phyloP scores from a whole-genome alignment of 1,140 invertebrate species.

The Zaprionus nigranus region DNA sequence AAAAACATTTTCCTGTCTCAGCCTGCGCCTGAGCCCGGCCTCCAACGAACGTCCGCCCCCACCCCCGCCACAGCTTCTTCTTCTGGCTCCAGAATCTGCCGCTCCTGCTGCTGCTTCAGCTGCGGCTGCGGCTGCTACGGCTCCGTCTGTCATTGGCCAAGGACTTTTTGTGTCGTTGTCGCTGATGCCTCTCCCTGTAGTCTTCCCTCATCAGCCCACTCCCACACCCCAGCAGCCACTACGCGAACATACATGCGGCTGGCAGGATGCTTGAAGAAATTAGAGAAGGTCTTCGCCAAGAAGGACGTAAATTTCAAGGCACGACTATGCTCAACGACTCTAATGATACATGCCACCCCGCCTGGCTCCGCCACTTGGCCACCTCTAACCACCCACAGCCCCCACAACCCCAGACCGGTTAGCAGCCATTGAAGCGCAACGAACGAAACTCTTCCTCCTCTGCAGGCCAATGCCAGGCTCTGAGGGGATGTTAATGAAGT shows the following conservation, averaged over 20 bases:
- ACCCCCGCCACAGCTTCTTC: conserved; percentile 36
- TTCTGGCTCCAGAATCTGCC: conserved; percentile 25
- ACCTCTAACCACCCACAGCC: conserved; percentile 1
- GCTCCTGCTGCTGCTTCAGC: conserved; percentile 41
- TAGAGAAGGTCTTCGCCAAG: conserved; percentile 77
- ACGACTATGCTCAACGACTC: conserved; percentile 66
- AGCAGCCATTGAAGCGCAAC: conserved; percentile 74
- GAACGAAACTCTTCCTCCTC: conserved; percentile 61
- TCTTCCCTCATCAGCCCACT: conserved; percentile 10
- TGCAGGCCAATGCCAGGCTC: conserved; percentile 16
- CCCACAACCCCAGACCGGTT: conserved; percentile 20
- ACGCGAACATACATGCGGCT: conserved; percentile 52
- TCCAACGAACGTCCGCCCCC: conserved; percentile 42
- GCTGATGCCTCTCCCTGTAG: conserved; percentile 50
- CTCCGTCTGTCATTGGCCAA: conserved; percentile 70
- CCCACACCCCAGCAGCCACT: conserved; percentile 18
- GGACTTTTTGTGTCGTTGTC: conserved; percentile 80
- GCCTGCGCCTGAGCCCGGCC: conserved; percentile 62
- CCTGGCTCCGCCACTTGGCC: neutral
- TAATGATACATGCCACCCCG: conserved; percentile 73
- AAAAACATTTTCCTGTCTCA: conserved; percentile 84
- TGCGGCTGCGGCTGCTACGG: conserved; percentile 17
- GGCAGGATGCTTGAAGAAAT: conserved; percentile 76
- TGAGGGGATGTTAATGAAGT: conserved; percentile 74
- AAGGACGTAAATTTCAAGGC: conserved; percentile 77